A percentile compares a stretch with the other conserved stretches of the same genome.
These are phyloP conservation scores for Ganaspis brasiliensis DNA, from an alignment of 2,888 invertebrate species.

Conservation along the genomic window DNA sequence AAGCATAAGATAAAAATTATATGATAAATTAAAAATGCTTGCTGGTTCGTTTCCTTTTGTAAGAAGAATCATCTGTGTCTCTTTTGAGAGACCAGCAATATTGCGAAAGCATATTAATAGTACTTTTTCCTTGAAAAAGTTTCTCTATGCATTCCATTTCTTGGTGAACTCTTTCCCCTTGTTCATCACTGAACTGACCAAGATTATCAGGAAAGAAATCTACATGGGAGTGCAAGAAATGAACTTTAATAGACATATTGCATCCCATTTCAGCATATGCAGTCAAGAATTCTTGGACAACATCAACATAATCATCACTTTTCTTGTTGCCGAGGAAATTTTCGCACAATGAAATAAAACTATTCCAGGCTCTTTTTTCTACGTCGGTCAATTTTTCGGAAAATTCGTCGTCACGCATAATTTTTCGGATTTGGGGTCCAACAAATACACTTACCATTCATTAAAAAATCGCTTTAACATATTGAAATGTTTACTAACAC, in stretches of 20 bases:
- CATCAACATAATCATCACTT: slow-evolving; percentile 1
- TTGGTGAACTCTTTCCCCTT: background rate
- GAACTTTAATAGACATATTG: slow-evolving; percentile 19
- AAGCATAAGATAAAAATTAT: no score
- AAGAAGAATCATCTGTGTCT: no score
- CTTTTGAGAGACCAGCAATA: no score
- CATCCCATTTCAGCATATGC: slow-evolving; percentile 22
- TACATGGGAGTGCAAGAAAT: slow-evolving; percentile 39
- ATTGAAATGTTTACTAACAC: background rate
- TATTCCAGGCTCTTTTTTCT: slow-evolving; percentile 21
- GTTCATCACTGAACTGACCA: slow-evolving; percentile 18
- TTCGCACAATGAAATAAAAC: background rate
- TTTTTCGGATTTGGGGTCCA: slow-evolving; percentile 21
- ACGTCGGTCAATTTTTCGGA: background rate
- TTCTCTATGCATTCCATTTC: no score
- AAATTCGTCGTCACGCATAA: slow-evolving; percentile 14
- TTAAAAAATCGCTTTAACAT: background rate
- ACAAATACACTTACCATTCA: background rate
- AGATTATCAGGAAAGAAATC: background rate
- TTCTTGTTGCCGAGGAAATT: background rate
- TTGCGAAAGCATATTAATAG: no score
- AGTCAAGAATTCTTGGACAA: slow-evolving; percentile 4
- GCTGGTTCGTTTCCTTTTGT: no score
- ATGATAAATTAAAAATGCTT: no score
- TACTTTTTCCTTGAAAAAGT: no score